phyloP scores from a whole-genome alignment of 2,888 invertebrate genomes.

The Chromoteleia sp. region DNA sequence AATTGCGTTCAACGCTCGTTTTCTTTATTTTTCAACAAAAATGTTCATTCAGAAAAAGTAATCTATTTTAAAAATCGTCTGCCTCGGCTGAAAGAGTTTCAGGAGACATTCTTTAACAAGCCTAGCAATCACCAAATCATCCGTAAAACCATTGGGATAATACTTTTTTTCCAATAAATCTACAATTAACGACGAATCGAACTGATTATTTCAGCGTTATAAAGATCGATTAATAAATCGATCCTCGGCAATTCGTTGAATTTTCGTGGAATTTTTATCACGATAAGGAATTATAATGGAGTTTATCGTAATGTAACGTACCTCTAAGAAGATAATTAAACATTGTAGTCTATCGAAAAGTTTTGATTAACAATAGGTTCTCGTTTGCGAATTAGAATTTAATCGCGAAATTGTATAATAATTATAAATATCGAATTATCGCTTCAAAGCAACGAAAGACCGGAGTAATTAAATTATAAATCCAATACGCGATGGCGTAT shows the following conservation, averaged over 20 bases:
- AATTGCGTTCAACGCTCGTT: slow-evolving; percentile 34
- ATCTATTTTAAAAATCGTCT: slow-evolving; percentile 42
- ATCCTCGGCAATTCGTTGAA: not conserved
- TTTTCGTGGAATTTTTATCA: not conserved
- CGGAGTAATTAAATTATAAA: slow-evolving; percentile 44
- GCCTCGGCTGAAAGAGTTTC: slow-evolving; percentile 1
- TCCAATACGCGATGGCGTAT: slow-evolving; percentile 27
- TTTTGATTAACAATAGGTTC: not conserved
- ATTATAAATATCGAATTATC: slow-evolving; percentile 23
- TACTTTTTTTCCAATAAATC: no score
- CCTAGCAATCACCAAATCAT: no score
- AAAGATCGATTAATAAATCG: not conserved
- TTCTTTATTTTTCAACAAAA: slow-evolving; percentile 47
- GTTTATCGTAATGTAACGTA: not conserved
- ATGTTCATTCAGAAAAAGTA: slow-evolving; percentile 34
- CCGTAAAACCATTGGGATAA: slow-evolving; percentile 9
- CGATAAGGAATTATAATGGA: no score
- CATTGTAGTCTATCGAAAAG: not conserved
- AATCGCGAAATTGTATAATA: slow-evolving; percentile 5
- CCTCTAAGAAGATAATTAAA: not conserved
- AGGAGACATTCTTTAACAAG: slow-evolving; percentile 11
- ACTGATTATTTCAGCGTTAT: no score
- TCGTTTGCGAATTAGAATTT: slow-evolving; percentile 12
- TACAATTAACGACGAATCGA: no score
- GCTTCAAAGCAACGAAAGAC: slow-evolving; percentile 12